phyloP scores from a whole-genome alignment of 2,797 vertebrate genomes.

The Iguana delicatissima region DNA sequence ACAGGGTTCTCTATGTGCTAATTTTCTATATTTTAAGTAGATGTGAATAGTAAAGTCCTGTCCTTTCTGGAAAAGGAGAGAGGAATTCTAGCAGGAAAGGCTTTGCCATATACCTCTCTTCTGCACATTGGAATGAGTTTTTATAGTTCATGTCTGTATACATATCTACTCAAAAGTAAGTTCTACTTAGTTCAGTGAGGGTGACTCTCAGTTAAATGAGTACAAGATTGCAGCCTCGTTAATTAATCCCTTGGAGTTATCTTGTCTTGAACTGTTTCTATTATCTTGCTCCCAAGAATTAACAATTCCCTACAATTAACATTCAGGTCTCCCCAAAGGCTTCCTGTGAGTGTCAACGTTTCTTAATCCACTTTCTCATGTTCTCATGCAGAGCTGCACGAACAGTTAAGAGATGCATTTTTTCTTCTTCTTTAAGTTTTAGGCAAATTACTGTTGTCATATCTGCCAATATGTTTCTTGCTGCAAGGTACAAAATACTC shows the following conservation, averaged over 20 bases:
- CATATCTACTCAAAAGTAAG: neutral
- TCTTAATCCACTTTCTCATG: constrained; percentile 20
- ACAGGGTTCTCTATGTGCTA: too few species aligned
- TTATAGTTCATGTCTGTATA: neutral
- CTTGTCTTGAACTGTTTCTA: neutral
- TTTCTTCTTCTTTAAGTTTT: constrained; percentile 45
- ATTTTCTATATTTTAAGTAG: too few species aligned
- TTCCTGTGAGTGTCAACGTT: constrained; percentile 1
- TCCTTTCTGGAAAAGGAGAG: neutral
- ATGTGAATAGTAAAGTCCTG: neutral
- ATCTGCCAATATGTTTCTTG: constrained; percentile 62
- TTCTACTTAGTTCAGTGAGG: neutral
- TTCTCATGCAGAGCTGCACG: constrained; percentile 37
- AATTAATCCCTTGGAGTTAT: neutral
- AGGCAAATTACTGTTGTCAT: constrained; percentile 47
- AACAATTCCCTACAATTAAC: rapidly evolving
- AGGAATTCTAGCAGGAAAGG: neutral
- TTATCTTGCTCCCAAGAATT: neutral
- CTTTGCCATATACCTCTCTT: neutral
- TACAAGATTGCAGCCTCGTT: too few species aligned
- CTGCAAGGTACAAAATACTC: constrained; percentile 58
- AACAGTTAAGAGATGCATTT: constrained; percentile 36
- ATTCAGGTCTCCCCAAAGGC: neutral
- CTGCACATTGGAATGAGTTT: neutral
- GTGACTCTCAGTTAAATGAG: neutral